Evolutionary conservation across 2,888 invertebrate species (phyloP), one percentile per base, ranked within the genome.

Genomic region (Cerastoderma edule): DNA sequence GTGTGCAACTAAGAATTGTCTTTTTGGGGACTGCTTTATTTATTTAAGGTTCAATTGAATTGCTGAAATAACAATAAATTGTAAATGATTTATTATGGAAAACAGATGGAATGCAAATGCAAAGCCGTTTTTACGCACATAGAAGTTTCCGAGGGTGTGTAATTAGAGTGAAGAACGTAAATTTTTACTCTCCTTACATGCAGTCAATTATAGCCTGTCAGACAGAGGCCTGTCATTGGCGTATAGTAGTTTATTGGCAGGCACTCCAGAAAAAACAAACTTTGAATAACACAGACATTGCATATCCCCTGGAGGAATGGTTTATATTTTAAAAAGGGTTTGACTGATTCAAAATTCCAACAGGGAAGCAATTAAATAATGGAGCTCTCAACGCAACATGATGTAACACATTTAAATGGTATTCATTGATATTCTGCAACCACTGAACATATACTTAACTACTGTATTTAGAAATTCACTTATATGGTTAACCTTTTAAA

Each of bases 81-180:
- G 60, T 60, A 60, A 60, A 60, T 60, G 60, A 60, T 60, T 60
- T 60, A 60, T 60, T 24, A 60, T 35, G 60, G 27, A 60, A 60
- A 24, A 44, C 24, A 39, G 60, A 39, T 24, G 39, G 27, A 60
- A 60, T 60, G 60, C 60, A 60, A 60, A 60, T 60, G 60, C 39
- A 22, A 33, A 19, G 60, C 35, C 35, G 39, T 60, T 60, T n/a
- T 60, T 60, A 60, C 60, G 60, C 60, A 60, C 60, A 32, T 39
- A 60, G 60, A 60, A 33, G 6, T 60, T 60, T 33, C 60, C 13
- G 10, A 22, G 39, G 60, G 60, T 24, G 39, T 60, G 60, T 60
- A 60, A 60, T 60, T 60, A 60, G 60, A 60, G 19, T 24, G 60
- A 35, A 39, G 60, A 60, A 60, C 39, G 60, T 60, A 60, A 60